Conservation (phyloP, 2,797 vertebrate genomes). For the Danio choprae region DNA sequence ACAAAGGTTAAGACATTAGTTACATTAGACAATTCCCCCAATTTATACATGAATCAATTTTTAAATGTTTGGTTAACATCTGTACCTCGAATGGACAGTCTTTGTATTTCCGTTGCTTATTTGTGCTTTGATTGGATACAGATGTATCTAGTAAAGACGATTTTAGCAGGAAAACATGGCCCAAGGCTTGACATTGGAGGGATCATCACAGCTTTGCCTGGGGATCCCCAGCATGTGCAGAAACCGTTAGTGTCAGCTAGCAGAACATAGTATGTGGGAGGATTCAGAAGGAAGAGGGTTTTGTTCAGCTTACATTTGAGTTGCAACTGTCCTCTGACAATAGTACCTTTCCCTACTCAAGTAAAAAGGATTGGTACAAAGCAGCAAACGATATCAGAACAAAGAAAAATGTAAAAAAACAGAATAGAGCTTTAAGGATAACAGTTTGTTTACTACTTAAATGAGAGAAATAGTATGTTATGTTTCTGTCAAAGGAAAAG, state of each 20-base stretch:
- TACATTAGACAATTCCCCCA: background rate
- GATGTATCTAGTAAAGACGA: slow-evolving; percentile 61
- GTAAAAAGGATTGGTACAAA: background rate
- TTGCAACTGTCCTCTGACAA: slow-evolving; percentile 47
- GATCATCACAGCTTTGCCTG: slow-evolving; percentile 65
- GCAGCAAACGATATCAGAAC: background rate
- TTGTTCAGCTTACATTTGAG: slow-evolving; percentile 64
- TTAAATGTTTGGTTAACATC: slow-evolving; percentile 5
- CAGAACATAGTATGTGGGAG: slow-evolving; percentile 59
- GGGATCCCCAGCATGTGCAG: slow-evolving; percentile 56
- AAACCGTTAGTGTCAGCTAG: slow-evolving; percentile 57
- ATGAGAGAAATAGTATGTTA: background rate
- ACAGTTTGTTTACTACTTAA: background rate
- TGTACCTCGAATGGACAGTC: background rate
- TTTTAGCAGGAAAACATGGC: slow-evolving; percentile 70
- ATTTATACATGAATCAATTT: background rate
- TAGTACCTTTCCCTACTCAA: background rate
- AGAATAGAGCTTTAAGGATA: background rate
- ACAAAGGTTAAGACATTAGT: background rate
- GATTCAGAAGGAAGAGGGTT: slow-evolving; percentile 65
- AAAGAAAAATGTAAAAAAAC: background rate
- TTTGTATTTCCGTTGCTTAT: slow-evolving; percentile 45
- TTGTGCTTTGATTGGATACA: slow-evolving; percentile 62
- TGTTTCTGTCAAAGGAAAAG: background rate
- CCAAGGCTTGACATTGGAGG: slow-evolving; percentile 60